These are phyloP conservation scores for Lepidotrigona ventralis DNA, from an alignment of 1,140 invertebrate genomes.

Conservation along the genomic window DNA sequence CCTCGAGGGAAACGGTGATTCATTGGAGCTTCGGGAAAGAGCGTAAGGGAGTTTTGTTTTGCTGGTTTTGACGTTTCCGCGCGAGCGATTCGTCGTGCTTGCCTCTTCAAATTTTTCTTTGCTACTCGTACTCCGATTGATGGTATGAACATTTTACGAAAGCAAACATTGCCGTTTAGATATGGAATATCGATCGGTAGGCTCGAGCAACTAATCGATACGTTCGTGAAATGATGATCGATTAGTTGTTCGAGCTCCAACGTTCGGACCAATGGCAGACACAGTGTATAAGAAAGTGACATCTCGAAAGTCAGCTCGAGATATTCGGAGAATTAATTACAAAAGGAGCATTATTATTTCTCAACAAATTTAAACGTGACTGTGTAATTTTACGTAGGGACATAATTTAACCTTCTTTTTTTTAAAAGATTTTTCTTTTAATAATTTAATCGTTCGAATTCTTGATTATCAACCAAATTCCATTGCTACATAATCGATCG, in stretches of 20 bases:
- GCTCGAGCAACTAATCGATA: not conserved
- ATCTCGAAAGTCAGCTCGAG: not conserved
- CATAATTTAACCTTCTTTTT: not conserved
- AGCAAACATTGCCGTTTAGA: not conserved
- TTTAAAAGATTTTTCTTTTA: not conserved
- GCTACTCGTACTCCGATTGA: not conserved
- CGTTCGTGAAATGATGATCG: not conserved
- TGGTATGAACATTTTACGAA: not conserved
- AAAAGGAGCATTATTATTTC: not conserved
- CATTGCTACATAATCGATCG: not conserved
- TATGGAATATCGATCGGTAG: conserved; percentile 13
- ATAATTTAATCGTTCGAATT: not conserved
- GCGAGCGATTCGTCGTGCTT: not conserved
- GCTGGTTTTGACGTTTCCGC: conserved; percentile 6
- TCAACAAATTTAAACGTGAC: not conserved
- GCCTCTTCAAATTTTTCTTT: not conserved
- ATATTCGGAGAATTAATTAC: not conserved
- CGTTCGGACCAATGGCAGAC: not conserved
- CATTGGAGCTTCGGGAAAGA: not conserved
- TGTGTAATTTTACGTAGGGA: not conserved
- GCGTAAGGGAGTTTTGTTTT: not conserved
- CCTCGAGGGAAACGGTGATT: conserved; percentile 13
- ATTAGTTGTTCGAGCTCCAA: not conserved
- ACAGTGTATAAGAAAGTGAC: not conserved
- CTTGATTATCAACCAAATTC: not conserved